Base-by-base conservation (phyloP, 2,888 invertebrate species). In the Abrostola tripartita region DNA sequence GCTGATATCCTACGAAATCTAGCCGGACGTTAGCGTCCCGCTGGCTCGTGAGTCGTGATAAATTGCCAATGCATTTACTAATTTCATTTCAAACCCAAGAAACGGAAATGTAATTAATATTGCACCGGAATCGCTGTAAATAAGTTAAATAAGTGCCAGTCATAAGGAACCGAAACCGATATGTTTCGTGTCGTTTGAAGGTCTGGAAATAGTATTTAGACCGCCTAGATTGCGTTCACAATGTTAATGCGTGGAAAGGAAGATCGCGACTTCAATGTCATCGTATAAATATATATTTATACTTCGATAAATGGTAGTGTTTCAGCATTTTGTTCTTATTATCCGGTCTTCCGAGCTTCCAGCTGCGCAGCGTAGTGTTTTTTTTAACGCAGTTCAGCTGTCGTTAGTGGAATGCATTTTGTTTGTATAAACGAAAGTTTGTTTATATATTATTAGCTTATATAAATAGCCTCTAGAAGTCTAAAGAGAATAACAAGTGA, bases 1-100 rank as follows among this genome's bases (percentile, higher is more conserved):
- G 65, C 63, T 79, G 81, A 88, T 87, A 87, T 87, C 87, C 86
- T 85, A 81, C 80, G 82, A 83, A 82, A 85, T 69, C 63, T 71
- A 82, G 77, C 81, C 85, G 85, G 85, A 83, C 61, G 77, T 52
- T 61, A 61, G 50, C 52, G 58, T 41, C 41, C 14, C 52, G 65
- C 49, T 59, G 7, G 60, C 12, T 52, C 11, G 52, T 2, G 24
- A 24, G 41, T 40, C n/a, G 35, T 71, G 65, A 65, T 76, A 63
- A 68, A 73, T 61, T 61, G 61, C 63, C 51, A 12, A 54, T 60
- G 40, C 58, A 57, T 69, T 65, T 64, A 65, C 62, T 51, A 70
- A 70, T 50, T 73, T 63, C 14, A 65, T 59, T 60, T 10, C 42
- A 24, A 69, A 65, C 59, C 53, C 52, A 65, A 41, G 10, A 51